Evolutionary conservation across 92 coral and sea anemone species (phyloP), one percentile per base, ranked within the genome.

Genomic region (Actinostola sp.): DNA sequence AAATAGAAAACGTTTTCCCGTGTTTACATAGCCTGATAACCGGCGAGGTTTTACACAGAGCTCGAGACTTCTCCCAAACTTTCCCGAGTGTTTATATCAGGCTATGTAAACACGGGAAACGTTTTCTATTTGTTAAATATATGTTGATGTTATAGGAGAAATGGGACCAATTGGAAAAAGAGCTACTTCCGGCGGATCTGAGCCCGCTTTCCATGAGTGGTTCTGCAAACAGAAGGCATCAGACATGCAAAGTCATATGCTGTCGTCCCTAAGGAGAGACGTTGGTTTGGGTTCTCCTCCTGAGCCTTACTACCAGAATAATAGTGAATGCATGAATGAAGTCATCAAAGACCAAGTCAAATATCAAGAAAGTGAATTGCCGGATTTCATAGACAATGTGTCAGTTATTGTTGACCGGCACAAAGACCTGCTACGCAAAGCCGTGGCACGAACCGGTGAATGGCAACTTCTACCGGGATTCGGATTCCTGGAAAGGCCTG

Each of bases 321-420:
- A 73, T 38, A 73, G 79, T 20, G 71, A 73, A 30, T n/a, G 79
- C 42, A 73, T 73, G 43, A 73, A 73, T 51, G 79, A 73, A 24
- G 79, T 73, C 36, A 38, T 73, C 14, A 73, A 73, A 45, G 79
- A 58, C 38, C 70, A 72, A 72, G 78, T 72, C 27, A 8, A 57
- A 13, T 72, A 72, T 26, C 45, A 60, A 43, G 79, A 59, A 73
- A 73, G 36, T 20, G 73, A 67, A 24, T 25, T 41, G 33, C 71
- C 71, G n/a, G 71, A 65, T 30, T 65, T 65, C 30, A 43, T 39
- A 6, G 16, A 67, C 12, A 67, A 67, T 41, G 20, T 67, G 35
- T 43, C 73, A 46, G 14, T 36, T 8, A 67, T 67, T 34, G 36
- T 14, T 31, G 73, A 46, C 28, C 36, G 73, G n/a, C 73, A 67